Evolutionary conservation across 2,888 invertebrate species (phyloP).

Genomic region (Adineta ricciae): DNA sequence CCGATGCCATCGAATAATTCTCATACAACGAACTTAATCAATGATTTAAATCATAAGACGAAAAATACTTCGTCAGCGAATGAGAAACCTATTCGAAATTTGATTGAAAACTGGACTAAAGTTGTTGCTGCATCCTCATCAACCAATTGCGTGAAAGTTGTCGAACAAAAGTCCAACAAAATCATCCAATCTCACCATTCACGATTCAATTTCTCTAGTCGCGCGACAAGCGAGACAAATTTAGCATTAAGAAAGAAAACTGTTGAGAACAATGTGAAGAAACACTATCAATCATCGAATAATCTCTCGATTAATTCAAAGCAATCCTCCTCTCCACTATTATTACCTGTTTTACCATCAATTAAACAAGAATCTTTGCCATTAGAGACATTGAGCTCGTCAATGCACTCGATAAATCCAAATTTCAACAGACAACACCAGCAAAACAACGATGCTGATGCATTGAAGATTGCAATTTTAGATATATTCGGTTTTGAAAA

Average conservation of each 20-base stretch:
- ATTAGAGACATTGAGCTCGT: neutral
- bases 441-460: conserved; percentile 40
- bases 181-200: neutral
- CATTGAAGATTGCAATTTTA: conserved; percentile 64
- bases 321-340: neutral
- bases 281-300: conserved; percentile 25
- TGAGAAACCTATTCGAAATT: neutral
- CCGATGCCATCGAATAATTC: neutral
- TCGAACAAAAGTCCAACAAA: neutral
- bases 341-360: neutral
- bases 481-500: conserved; percentile 89
- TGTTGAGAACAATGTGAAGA: conserved; percentile 9
- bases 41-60: neutral
- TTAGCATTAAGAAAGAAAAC: conserved; percentile 17
- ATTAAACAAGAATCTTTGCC: neutral
- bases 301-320: neutral
- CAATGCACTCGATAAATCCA: conserved; percentile 34
- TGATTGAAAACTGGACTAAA: conserved; percentile 12
- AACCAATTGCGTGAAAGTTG: neutral
- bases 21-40: neutral
- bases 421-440: conserved; percentile 64
- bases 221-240: conserved; percentile 2
- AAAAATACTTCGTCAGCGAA: neutral
- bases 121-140: neutral
- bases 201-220: neutral